Conservation (phyloP, 2,888 invertebrate species). For the Limnephilus auricula region DNA sequence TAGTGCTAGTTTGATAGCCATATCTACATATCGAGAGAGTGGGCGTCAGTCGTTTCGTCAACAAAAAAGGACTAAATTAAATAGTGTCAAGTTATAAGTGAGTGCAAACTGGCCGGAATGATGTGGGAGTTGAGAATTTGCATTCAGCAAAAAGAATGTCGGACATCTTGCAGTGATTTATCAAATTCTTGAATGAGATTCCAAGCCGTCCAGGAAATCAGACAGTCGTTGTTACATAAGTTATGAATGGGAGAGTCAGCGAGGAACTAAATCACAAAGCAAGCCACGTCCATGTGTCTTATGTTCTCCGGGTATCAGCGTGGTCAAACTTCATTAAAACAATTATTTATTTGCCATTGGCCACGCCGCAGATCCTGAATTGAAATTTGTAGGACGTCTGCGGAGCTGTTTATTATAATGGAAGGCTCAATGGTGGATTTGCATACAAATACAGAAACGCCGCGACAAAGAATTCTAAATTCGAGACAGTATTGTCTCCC, state of each 20-base stretch:
- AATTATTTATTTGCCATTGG: background rate
- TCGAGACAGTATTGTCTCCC: background rate
- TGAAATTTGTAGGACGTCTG: conserved; percentile 6
- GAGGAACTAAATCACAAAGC: conserved; percentile 14
- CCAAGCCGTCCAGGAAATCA: conserved; percentile 9
- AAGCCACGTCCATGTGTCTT: background rate
- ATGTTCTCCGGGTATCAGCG: conserved; percentile 13
- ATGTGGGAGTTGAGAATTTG: background rate
- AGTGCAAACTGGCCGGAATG: background rate
- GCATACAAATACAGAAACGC: conserved; percentile 23
- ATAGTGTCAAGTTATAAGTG: background rate
- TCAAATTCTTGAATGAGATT: conserved; percentile 6
- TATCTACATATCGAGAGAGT: conserved; percentile 15
- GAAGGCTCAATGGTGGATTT: conserved; percentile 27
- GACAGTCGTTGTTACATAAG: background rate
- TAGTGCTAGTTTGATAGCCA: background rate
- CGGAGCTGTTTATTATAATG: conserved; percentile 21
- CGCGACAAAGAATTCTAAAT: conserved; percentile 3
- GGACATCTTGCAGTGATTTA: background rate
- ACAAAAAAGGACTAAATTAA: conserved; percentile 6
- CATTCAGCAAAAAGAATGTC: background rate
- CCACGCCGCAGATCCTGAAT: conserved; percentile 10
- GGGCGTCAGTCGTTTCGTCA: background rate
- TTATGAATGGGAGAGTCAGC: background rate
- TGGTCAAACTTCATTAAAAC: conserved; percentile 17